A percentile compares a stretch with the other conserved stretches of the same genome.
phyloP scores from a whole-genome alignment of 2,797 vertebrate genomes.

The Miopithecus talapoin region DNA sequence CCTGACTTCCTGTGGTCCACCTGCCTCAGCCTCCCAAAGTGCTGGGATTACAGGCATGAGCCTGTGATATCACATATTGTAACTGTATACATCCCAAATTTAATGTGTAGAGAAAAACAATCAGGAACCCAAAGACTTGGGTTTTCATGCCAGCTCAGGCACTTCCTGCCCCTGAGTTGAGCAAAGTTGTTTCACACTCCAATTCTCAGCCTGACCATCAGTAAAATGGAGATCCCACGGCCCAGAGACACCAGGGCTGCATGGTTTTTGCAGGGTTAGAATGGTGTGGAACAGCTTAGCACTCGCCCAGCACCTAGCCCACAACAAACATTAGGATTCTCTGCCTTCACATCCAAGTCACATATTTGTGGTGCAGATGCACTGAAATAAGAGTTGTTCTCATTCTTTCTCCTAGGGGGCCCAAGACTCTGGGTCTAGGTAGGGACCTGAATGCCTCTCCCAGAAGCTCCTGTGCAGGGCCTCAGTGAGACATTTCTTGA shows the following conservation, averaged over 20 bases:
- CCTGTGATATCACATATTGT: too few species aligned
- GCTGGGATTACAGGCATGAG: too few species aligned
- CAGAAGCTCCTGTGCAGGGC: too few species aligned
- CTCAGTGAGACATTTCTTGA: neutral
- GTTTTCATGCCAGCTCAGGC: neutral
- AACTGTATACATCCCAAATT: too few species aligned
- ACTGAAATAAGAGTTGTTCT: neutral
- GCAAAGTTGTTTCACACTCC: neutral
- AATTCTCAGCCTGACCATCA: neutral
- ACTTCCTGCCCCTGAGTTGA: neutral
- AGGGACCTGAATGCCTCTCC: neutral
- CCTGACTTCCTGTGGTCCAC: too few species aligned
- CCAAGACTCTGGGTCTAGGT: too few species aligned
- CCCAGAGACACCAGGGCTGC: too few species aligned
- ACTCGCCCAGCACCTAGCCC: accelerated
- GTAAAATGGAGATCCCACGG: neutral
- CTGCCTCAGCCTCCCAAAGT: too few species aligned
- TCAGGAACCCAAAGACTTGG: neutral
- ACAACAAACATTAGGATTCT: neutral
- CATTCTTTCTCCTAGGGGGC: neutral
- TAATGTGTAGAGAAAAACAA: neutral
- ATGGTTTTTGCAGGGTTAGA: neutral
- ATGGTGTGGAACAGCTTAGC: accelerated
- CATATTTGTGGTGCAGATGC: neutral
- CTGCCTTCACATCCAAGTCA: neutral